Base-by-base conservation (phyloP, 1,140 invertebrate species). In the Drosophila bipectinata region DNA sequence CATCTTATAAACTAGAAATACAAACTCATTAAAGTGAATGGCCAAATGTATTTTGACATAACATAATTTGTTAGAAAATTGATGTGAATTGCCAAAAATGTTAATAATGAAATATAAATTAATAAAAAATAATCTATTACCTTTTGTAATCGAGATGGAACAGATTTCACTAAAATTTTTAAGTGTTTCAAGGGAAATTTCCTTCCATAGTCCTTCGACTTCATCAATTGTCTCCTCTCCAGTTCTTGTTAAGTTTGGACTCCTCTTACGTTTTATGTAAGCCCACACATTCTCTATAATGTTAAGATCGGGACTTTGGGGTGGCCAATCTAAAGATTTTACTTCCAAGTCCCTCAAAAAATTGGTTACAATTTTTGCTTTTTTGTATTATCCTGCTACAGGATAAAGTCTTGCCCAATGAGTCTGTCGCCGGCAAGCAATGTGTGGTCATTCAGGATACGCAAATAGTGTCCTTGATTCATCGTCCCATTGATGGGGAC, bases 351-450 rank as follows among this genome's bases (percentile, higher is more conserved):
- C 34, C 53, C 2, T 56, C 3, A 56, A 56, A 14, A 44, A 56
- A 1, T 0, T 14, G 1, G 14, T 44, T 6, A 44, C 44, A 8
- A 41, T 45, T 45, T 45, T 30, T 3, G 8, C 54, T 30, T 56
- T 45, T 1, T 45, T n/a, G 28, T 41, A 32, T 57, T 69, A 37
- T 69, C 51, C 56, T 69, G 66, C 28, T 69, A 57, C 15, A 69
- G 34, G 15, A 61, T 67, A 59, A 59, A 59, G 26, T 21, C 32
- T 18, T 48, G 24, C 26, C 52, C 7, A 49, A 51, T 30, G 28
- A 55, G 32, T 4, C 10, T 54, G 24, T 61, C 51, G 1, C 66
- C 52, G 9, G 44, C 30, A 28, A 4, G 10, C 0, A 71, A 62
- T 56, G 58, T 52, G 30, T 51, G 44, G n/a, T 62, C 45, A 62